These are phyloP conservation scores for Drosophila ambigua DNA, from an alignment of 1,140 invertebrate species.

Conservation along the genomic window DNA sequence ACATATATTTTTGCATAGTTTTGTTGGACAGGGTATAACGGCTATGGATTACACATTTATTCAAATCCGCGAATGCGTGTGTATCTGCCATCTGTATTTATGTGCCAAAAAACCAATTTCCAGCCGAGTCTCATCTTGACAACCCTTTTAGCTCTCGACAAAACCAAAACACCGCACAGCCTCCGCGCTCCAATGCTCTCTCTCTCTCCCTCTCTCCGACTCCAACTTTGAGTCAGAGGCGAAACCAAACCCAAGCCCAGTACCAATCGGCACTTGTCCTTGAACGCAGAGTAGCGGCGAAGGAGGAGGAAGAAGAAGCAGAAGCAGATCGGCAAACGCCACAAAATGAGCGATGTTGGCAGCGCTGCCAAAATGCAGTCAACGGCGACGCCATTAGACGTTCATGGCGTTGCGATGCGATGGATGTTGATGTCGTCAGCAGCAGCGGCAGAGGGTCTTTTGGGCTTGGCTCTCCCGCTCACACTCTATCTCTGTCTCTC, in stretches of 20 bases:
- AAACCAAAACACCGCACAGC: not conserved
- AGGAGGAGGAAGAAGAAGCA: constrained; percentile 61
- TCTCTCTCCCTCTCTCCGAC: not conserved
- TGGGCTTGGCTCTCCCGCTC: constrained; percentile 39
- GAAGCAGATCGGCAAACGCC: constrained; percentile 50
- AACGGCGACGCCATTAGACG: constrained; percentile 65
- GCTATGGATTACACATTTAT: too few relatives aligned
- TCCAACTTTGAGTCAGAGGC: constrained; percentile 29
- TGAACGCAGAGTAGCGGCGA: constrained; percentile 55
- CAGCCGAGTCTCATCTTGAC: not conserved
- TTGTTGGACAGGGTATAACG: too few relatives aligned
- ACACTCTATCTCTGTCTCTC: constrained; percentile 11
- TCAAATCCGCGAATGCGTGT: too few relatives aligned
- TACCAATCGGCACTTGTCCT: constrained; percentile 68
- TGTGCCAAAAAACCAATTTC: constrained; percentile 20
- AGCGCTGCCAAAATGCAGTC: constrained; percentile 68
- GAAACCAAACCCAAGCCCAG: constrained; percentile 34
- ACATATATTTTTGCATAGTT: too few relatives aligned
- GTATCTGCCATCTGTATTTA: not conserved
- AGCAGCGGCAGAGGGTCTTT: constrained; percentile 20
- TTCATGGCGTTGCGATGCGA: constrained; percentile 28
- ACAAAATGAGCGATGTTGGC: constrained; percentile 43
- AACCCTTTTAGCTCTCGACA: constrained; percentile 7
- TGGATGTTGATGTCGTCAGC: constrained; percentile 44
- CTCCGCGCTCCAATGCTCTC: too few relatives aligned